These are phyloP conservation scores for Eupsilia transversa DNA, from an alignment of 2,888 invertebrate species.

Conservation along the genomic window DNA sequence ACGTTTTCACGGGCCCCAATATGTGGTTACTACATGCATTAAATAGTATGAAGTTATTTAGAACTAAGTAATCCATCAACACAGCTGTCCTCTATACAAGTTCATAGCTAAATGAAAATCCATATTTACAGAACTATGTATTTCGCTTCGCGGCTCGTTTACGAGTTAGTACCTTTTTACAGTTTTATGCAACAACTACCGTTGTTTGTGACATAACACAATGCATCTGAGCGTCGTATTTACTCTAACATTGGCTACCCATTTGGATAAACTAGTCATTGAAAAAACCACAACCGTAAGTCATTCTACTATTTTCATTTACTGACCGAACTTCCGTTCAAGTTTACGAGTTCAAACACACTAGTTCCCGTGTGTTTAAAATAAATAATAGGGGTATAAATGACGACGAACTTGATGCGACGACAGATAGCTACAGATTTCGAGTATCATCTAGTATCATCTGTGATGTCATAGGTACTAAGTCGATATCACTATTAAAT, in stretches of 20 bases:
- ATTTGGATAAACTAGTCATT: conserved; percentile 55
- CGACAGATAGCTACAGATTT: conserved; percentile 64
- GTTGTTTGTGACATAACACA: conserved; percentile 46
- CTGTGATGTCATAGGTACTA: conserved; percentile 29
- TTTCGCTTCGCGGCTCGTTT: conserved; percentile 24
- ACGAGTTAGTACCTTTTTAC: conserved; percentile 24
- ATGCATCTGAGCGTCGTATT: conserved; percentile 48
- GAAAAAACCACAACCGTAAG: conserved; percentile 64
- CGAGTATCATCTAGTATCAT: conserved; percentile 59
- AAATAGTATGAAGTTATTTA: conserved; percentile 17
- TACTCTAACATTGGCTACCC: conserved; percentile 46
- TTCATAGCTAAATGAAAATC: conserved; percentile 5
- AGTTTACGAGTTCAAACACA: conserved; percentile 73
- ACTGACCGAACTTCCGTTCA: conserved; percentile 67
- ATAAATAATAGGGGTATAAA: conserved; percentile 69
- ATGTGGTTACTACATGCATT: conserved; percentile 29
- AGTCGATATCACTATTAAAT: conserved; percentile 23
- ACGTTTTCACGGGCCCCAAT: conserved; percentile 35
- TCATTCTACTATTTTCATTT: conserved; percentile 70
- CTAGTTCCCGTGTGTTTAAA: conserved; percentile 73
- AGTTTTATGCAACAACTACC: conserved; percentile 38
- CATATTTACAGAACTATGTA: conserved; percentile 12
- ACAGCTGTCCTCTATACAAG: conserved; percentile 1
- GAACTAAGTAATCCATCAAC: conserved; percentile 3
- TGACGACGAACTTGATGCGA: background rate